Base-by-base conservation (phyloP, 2,113 vertebrate genomes). In the Halichoerus grypus region DNA sequence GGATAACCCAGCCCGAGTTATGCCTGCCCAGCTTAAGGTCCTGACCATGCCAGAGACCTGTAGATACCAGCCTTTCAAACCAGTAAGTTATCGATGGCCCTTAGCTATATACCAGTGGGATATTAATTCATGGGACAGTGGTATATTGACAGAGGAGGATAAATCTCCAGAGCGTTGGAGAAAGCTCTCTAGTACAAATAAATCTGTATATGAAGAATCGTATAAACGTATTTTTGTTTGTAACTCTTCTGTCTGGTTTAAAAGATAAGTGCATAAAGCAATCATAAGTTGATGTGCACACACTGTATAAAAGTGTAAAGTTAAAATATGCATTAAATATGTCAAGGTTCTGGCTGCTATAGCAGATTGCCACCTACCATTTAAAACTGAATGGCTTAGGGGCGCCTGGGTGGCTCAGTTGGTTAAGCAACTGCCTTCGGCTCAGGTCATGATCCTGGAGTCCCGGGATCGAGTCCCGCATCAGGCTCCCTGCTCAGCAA, bases 1-100 rank as follows among this genome's bases (percentile, higher is more conserved):
- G 95, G 99, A 99, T 98, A 99, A 99, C 97, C 99, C 99, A 2
- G 99, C 99, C 49, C 99, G 99, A 94, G 99, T 99, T 96, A 99
- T 99, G 99, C 99, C 99, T 7, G 99, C 99, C 86, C 99, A 99
- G 97, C 99, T 99, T 59, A 99, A 99, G 98, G 99, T 99, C 97
- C 99, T 99, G 77, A 99, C 82, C 65, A 99, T 99, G 99, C 99
- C 99, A 0, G 99, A 99, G 97, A 99, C 98, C 97, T 99, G 99
- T 97, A 99, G 99, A 93, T 99, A 99, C 98, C 99, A 99, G 98
- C 99, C 99, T 92, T 99, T 99, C 98, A 99, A 99, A 99, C 99
- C 99, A 93, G 99, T 99, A 98, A 98, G 98, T 98, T 72, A 57
- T n/a, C 11, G 4, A 0, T 46, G 63, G 15, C 55, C 31, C 67